Percentiles rank a stretch among this genome's conserved stretches.
phyloP scores from a whole-genome alignment of 2,113 vertebrate genomes.

The Thomomys bottae region DNA sequence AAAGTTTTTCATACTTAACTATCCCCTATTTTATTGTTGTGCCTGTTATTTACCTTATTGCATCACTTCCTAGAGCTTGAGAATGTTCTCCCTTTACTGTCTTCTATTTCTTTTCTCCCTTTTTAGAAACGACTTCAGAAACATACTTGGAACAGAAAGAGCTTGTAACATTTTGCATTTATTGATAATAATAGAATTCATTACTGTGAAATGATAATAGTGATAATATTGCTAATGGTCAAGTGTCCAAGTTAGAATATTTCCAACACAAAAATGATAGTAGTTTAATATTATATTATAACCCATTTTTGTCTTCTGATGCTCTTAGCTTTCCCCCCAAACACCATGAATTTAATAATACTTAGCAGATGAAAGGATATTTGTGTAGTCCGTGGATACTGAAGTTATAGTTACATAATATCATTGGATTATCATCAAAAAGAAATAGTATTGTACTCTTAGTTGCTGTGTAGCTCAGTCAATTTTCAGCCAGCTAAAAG shows the following conservation, averaged over 20 bases:
- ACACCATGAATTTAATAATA: constrained; percentile 9
- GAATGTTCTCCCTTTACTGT: constrained; percentile 2
- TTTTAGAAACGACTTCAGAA: constrained; percentile 43
- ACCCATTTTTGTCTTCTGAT: background rate
- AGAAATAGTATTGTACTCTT: constrained; percentile 40
- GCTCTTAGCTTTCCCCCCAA: background rate
- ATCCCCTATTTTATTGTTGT: constrained; percentile 18
- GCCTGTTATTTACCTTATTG: background rate
- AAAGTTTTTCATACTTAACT: constrained; percentile 34
- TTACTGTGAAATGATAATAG: background rate
- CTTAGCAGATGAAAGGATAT: constrained; percentile 39
- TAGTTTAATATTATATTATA: background rate
- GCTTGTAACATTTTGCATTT: background rate
- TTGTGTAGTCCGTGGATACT: constrained; percentile 44
- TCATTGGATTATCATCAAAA: constrained; percentile 44
- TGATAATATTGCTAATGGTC: constrained; percentile 41
- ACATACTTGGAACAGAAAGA: constrained; percentile 1
- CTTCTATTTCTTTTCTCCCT: constrained; percentile 37
- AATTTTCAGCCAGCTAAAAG: constrained; percentile 52
- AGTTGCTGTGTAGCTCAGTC: constrained; percentile 42
- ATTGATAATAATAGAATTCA: constrained; percentile 33
- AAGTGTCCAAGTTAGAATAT: constrained; percentile 40
- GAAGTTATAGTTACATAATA: constrained; percentile 27
- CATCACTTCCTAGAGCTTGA: constrained; percentile 17
- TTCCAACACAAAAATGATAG: constrained; percentile 24